Conservation (phyloP, 2,888 invertebrate genomes). For the Zygaena filipendulae region DNA sequence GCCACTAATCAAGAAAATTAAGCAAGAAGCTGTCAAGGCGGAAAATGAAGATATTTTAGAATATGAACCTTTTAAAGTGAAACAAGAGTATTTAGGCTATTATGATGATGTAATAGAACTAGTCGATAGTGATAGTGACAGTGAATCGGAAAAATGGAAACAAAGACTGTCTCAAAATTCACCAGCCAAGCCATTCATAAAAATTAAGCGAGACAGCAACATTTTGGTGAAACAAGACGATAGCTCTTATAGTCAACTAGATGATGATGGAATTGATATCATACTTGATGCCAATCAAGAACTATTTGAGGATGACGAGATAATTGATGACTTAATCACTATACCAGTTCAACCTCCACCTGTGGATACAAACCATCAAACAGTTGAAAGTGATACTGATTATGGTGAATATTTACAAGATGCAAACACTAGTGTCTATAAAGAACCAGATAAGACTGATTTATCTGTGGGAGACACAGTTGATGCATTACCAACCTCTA, state of each 20-base stretch:
- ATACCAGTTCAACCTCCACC: conserved; percentile 23
- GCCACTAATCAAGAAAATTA: conserved; percentile 12
- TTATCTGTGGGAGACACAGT: too few species aligned
- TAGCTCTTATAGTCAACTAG: conserved; percentile 51
- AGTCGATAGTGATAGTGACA: conserved; percentile 57
- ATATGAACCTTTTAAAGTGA: conserved; percentile 46
- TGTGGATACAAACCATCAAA: conserved; percentile 11
- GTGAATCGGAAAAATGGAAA: conserved; percentile 62
- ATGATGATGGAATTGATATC: conserved; percentile 22
- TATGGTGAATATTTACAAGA: too few species aligned
- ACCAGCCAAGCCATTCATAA: conserved; percentile 41
- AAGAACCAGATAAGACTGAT: too few species aligned
- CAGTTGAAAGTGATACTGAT: conserved; percentile 4
- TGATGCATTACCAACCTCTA: conserved; percentile 6
- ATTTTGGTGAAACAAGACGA: conserved; percentile 27
- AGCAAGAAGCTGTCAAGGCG: conserved; percentile 27
- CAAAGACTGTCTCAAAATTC: conserved; percentile 63
- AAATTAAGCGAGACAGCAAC: conserved; percentile 20
- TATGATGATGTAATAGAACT: conserved; percentile 45
- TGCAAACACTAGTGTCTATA: too few species aligned
- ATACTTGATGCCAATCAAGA: conserved; percentile 22
- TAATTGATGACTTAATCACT: conserved; percentile 36
- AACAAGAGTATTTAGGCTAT: conserved; percentile 46
- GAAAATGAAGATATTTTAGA: conserved; percentile 39
- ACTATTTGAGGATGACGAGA: conserved; percentile 29